A percentile compares a stretch with the other conserved stretches of the same genome.
These are phyloP conservation scores for Engraulis encrasicolus DNA, from an alignment of 2,113 vertebrate genomes.

Conservation along the genomic window DNA sequence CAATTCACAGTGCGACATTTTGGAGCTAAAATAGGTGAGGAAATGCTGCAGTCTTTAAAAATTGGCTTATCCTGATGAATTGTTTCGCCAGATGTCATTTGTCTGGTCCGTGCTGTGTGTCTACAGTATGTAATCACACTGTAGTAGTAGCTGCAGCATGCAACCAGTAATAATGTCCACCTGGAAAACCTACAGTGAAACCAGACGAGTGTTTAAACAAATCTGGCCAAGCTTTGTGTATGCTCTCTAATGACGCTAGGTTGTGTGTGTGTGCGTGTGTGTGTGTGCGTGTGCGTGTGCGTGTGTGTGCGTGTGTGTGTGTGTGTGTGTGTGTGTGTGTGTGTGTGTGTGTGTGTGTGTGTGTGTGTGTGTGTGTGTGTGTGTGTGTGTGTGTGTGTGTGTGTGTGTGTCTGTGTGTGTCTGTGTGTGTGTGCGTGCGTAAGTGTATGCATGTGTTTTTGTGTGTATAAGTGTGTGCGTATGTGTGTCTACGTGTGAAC, in stretches of 20 bases:
- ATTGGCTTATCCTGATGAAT: too few species aligned
- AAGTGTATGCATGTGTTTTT: too few species aligned
- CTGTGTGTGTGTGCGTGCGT: neutral
- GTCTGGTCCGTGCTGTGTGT: neutral
- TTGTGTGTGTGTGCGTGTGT: too few species aligned
- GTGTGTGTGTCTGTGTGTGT: neutral
- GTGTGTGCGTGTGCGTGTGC: too few species aligned
- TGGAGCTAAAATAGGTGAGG: neutral
- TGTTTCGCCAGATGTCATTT: neutral
- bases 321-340: neutral
- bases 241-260: neutral
- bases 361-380: too few species aligned
- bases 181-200: constrained; percentile 4
- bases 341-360: too few species aligned
- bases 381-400: neutral
- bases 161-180: neutral
- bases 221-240: neutral
- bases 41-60: neutral
- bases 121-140: too few species aligned
- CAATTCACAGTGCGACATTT: neutral
- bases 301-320: too few species aligned
- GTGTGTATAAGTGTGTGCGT: neutral
- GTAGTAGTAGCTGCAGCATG: too few species aligned
- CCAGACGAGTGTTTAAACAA: neutral
- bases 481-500: neutral